Percentiles rank a stretch among this genome's conserved stretches.
Conservation (phyloP, 2,888 invertebrate genomes). For the Margaritifera margaritifera region DNA sequence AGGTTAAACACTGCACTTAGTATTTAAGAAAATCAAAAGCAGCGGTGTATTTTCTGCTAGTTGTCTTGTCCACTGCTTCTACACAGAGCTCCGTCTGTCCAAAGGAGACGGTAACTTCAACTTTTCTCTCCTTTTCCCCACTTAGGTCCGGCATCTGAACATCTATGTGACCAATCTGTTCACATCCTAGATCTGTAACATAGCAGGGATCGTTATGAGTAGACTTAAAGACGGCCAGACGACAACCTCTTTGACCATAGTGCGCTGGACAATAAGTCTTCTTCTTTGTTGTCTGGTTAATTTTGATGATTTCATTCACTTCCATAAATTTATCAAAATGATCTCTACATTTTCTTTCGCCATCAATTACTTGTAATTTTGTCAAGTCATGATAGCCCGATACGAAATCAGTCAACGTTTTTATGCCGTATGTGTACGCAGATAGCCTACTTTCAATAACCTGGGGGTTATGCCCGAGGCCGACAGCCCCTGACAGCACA, state of each 20-base stretch:
- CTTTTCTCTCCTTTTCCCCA: not conserved
- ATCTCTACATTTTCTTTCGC: not conserved
- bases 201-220: not conserved
- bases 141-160: conserved; percentile 1
- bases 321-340: not conserved
- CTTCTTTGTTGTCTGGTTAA: not conserved
- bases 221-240: not conserved
- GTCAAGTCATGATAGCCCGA: not conserved
- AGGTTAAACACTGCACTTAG: too few species aligned
- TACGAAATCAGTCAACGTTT: not conserved
- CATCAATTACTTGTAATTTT: not conserved
- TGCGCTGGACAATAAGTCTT: not conserved
- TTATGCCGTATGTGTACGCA: not conserved
- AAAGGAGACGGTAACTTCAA: not conserved
- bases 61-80: conserved; percentile 3
- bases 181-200: conserved; percentile 5
- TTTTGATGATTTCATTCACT: not conserved
- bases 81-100: conserved; percentile 1
- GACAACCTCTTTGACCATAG: not conserved
- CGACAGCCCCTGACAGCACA: not conserved
- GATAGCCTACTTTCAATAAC: not conserved
- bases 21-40: not conserved
- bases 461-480: not conserved
- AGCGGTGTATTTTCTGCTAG: not conserved
- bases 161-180: not conserved